Base-by-base conservation (phyloP, 2,797 vertebrate species). In the Australoheros facetus region DNA sequence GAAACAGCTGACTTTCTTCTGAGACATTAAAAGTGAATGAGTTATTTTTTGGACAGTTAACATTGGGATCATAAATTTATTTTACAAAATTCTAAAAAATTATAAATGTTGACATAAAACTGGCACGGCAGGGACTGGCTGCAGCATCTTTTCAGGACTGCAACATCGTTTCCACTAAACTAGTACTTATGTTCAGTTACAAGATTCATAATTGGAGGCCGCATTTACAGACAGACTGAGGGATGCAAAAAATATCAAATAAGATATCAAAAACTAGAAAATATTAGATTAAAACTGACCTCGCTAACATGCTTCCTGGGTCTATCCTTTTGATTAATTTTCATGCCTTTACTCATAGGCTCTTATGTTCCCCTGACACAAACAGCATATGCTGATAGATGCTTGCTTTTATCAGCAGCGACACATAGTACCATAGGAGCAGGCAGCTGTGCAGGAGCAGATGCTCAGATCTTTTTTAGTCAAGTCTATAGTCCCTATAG, bases 401-500 rank as follows among this genome's bases (percentile, higher is more conserved):
- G 78, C 73, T 82, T 58, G 23, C 74, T 59, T 83, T 78, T 21
- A 82, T 73, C 76, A 75, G 54, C 55, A 58, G 60, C 51, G 42
- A 56, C 48, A 34, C 11, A 57, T 10, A 55, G 14, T 0, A 23
- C 19, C 42, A 48, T 56, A 64, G 56, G 74, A 75, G 80, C 69
- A 78, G 62, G 75, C 82, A 87, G 85, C 79, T 88, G 86, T 72
- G 81, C 56, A 74, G 53, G 59, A 80, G 73, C 89, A 90, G 91
- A 89, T 92, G 90, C 60, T 88, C 79, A 45, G 53, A n/a, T 51
- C 37, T 53, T 75, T 51, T 73, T 75, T 51, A 26, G 54, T 26
- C 30, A 9, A 8, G 58, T 21, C 64, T 69, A 32, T 34, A 77
- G 30, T 32, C 62, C 54, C n/a, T 26, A n/a, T 1, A 32, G 53